Evolutionary conservation across 2,113 vertebrate genomes (phyloP), one percentile per base, ranked within the genome.

Genomic region (Anolis carolinensis): DNA sequence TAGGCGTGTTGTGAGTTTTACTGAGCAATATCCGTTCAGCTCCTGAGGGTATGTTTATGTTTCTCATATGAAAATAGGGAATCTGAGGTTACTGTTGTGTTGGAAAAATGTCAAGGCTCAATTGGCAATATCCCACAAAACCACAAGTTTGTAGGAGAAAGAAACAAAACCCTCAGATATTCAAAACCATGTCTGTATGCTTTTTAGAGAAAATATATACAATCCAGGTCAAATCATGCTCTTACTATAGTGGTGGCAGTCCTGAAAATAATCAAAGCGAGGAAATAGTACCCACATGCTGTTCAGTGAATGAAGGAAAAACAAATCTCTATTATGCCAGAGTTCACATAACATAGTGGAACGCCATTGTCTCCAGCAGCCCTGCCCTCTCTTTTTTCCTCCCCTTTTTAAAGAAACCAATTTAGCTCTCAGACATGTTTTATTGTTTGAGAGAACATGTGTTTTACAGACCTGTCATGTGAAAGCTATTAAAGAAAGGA

Each of bases 381-480:
- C 73, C 32, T 65, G 27, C 7, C 21, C 73, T 39, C 32, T 68
- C n/a, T 81, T 84, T 87, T 81, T 59, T 67, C 59, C 18, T 81
- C 39, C 62, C 30, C 36, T 77, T 85, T 87, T 83, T 44, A 85
- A 44, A 18, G 85, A 86, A 68, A 89, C 34, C n/a, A 87, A 90
- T 94, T 95, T 95, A 93, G 91, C 87, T 94, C 94, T 96, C 95
- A 91, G 91, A 92, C 91, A 90, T 94, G 85, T 93, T 96, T 96
- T 96, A 95, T 95, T 96, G 93, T 96, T 95, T 95, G 91, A 92
- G 93, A 94, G 87, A 96, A 95, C 96, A 96, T 96, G 91, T 96
- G 96, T 95, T 96, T 95, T 95, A 95, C 94, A 96, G 96, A 95
- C 94, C 92, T 95, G 94, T 96, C 96, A 95, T 95, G 91, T 95